Base-by-base conservation (phyloP, 2,888 invertebrate species). In the Allygus modestus region DNA sequence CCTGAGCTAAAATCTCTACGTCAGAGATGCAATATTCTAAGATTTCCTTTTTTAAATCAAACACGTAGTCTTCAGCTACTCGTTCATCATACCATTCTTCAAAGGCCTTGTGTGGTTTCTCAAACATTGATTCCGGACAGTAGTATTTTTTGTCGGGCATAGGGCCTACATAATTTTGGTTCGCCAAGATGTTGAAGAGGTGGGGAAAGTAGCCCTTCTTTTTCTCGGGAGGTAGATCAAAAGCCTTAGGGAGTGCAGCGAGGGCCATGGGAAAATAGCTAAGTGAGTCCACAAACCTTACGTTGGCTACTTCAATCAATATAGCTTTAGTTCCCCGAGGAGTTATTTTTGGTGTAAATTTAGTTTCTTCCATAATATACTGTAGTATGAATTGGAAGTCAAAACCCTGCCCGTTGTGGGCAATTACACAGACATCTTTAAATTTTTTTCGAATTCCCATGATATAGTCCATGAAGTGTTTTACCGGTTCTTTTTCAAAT, bases 181-280 rank as follows among this genome's bases (percentile, higher is more conserved):
- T 88, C 54, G 84, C 86, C 0, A 82, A 81, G 11, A 7, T 88
- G 61, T 89, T 88, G 79, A 89, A 88, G 2, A 87, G 71, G 83
- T 86, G 87, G 2, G 88, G 88, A 85, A 89, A 89, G 73, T 87
- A 86, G 0, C 88, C 87, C 85, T 89, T 89, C 46, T 86, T 87
- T 1, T 83, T 46, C 11, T 79, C 71, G 0, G 79, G 84, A 4
- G 69, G 85, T 9, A 89, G 84, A 33, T 86, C 88, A 81, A 89
- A 88, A 1, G 88, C 87, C 86, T 88, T 88, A 4, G 88, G 88
- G 7, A 89, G 43, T 28, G 81, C 83, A 0, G 85, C 54, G 7
- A 88, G 82, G 31, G 86, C 79, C 88, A 89, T 88, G 4, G 87
- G 88, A 43, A 89, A 88, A 83, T 88, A 89, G 86, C 88, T 88